Base-by-base conservation (phyloP, 2,888 invertebrate species). In the Caenorhabditis sulstoni region DNA sequence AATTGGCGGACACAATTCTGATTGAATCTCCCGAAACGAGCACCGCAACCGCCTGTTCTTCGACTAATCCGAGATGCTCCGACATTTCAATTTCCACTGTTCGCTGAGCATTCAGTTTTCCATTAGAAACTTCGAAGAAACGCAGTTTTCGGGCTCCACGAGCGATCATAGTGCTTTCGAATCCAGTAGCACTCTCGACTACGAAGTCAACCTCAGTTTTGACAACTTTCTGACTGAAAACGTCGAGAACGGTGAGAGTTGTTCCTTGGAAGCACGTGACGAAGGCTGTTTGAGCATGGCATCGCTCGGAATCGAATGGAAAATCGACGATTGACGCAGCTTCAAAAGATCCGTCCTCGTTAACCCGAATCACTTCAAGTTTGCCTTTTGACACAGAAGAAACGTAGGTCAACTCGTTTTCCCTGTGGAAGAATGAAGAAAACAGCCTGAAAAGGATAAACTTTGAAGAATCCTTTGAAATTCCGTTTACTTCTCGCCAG, bases 221-320 rank as follows among this genome's bases (percentile, higher is more conserved):
- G 9, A 64, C 18, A 3, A 47, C 39, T 44, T 74, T 65, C 22
- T 18, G 37, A 45, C 14, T 9, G 45, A 59, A 52, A 37, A 65
- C 50, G 18, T 65, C 53, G 9, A 18, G 45, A 12, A 62, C 41
- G 0, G 37, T 16, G 0, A 71, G 35, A 12, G 37, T 22, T 18
- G 35, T 29, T 0, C 57, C 57, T 12, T 62, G 12, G 41, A 55
- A 57, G 20, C 71, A 71, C 0, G 64, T 62, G 16, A 71, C 14
- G 35, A 49, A 49, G 1, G 39, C 20, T 0, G 44, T 12, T 16
- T 62, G 55, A 1, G 9, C 11, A 23, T 64, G 64, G 16, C 71
- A 71, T n/a, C 61, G 29, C 7, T 29, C 29, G 29, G 29, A 29
- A 29, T 29, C 29, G 29, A 16, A n/a, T 16, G 16, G 8, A 16